These are phyloP conservation scores for Sakesphorus luctuosus DNA, from an alignment of 2,113 vertebrate species.

Conservation along the genomic window DNA sequence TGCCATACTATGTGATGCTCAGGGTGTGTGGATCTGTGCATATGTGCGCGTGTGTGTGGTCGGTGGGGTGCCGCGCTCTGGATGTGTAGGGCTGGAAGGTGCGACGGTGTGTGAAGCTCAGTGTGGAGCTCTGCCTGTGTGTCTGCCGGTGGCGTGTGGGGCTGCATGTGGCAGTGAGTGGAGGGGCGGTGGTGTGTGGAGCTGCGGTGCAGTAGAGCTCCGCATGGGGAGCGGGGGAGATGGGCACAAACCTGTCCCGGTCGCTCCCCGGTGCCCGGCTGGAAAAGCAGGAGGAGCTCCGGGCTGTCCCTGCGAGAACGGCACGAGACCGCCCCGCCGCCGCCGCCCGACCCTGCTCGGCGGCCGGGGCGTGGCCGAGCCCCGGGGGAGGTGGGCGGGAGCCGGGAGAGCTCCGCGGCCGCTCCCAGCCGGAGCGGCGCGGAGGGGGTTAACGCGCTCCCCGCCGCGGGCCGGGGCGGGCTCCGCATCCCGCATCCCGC, in stretches of 20 bases:
- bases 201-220: not conserved
- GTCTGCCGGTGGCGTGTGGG: not conserved
- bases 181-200: not conserved
- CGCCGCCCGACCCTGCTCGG: not conserved
- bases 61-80: not conserved
- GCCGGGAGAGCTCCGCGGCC: not conserved
- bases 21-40: not conserved
- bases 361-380: not conserved
- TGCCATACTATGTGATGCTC: not conserved
- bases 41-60: not conserved
- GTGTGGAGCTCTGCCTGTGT: not conserved
- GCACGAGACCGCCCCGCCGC: not conserved
- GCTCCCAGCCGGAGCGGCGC: not conserved
- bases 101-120: not conserved
- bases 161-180: not conserved
- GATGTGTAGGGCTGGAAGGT: not conserved
- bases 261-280: not conserved
- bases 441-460: slow-evolving; percentile 12
- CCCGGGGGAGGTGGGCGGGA: not conserved
- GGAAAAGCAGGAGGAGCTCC: not conserved
- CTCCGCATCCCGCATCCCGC: not conserved
- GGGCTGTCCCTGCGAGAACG: not conserved
- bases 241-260: not conserved
- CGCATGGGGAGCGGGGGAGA: not conserved
- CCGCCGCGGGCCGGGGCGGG: not conserved